These are phyloP conservation scores for Drosophila antonietae DNA, from an alignment of 2,888 invertebrate genomes.

Conservation along the genomic window DNA sequence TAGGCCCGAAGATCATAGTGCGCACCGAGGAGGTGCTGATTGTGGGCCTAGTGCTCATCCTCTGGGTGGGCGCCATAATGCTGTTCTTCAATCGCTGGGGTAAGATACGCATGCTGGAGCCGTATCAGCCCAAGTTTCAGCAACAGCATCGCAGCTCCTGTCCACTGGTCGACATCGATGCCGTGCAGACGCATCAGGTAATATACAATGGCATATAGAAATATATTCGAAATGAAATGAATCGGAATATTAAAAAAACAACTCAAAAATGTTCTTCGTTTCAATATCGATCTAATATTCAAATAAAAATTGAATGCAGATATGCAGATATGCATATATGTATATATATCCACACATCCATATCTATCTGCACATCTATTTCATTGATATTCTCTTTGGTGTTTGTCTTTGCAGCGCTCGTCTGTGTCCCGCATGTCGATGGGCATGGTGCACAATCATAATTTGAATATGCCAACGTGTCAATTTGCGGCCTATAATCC, in stretches of 20 bases:
- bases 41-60: slow-evolving; percentile 92
- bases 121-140: slow-evolving; percentile 95
- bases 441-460: slow-evolving; percentile 83
- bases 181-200: slow-evolving; percentile 82
- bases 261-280: not conserved
- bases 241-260: not conserved
- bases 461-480: slow-evolving; percentile 83
- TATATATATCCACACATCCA: not conserved
- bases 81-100: slow-evolving; percentile 98
- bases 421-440: slow-evolving; percentile 84
- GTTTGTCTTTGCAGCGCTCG: slow-evolving; percentile 82
- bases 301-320: not conserved
- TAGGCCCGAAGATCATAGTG: slow-evolving; percentile 89
- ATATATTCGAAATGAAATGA: not conserved
- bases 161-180: slow-evolving; percentile 87
- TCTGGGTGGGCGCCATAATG: slow-evolving; percentile 95
- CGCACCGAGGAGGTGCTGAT: slow-evolving; percentile 94
- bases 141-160: slow-evolving; percentile 93
- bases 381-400: slow-evolving; percentile 12
- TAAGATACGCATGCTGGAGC: slow-evolving; percentile 96
- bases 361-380: not conserved
- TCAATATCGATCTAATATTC: not conserved
- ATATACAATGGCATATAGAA: slow-evolving; percentile 16
- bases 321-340: not conserved
- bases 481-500: slow-evolving; percentile 83